These are phyloP conservation scores for Hippocampus kuda DNA, from an alignment of 2,797 vertebrate genomes.

Conservation along the genomic window DNA sequence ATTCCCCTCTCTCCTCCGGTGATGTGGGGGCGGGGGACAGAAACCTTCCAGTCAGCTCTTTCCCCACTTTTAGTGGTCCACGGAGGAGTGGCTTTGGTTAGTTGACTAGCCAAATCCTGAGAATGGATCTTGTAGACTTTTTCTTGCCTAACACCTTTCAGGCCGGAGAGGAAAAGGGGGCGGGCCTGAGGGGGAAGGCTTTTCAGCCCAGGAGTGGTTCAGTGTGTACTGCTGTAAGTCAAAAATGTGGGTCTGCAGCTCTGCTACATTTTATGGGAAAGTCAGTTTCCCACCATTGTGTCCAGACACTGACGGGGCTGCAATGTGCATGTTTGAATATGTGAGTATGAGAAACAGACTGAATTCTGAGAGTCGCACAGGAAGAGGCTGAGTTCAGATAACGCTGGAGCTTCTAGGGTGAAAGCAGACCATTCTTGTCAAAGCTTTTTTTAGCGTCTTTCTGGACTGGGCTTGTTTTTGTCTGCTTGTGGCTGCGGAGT, in stretches of 20 bases:
- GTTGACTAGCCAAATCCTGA: slow-evolving; percentile 68
- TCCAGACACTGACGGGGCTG: slow-evolving; percentile 74
- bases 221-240: slow-evolving; percentile 56
- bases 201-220: slow-evolving; percentile 53
- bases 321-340: slow-evolving; percentile 23
- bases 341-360: slow-evolving; percentile 35
- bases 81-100: slow-evolving; percentile 45
- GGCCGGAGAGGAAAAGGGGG: slow-evolving; percentile 58
- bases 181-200: slow-evolving; percentile 53
- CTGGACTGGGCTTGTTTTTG: slow-evolving; percentile 29
- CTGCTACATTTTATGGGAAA: slow-evolving; percentile 73
- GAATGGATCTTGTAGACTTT: slow-evolving; percentile 59
- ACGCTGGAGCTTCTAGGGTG: slow-evolving; percentile 36
- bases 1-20: slow-evolving; percentile 62
- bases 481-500: slow-evolving; percentile 20
- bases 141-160: slow-evolving; percentile 50
- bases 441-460: slow-evolving; percentile 19
- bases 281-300: slow-evolving; percentile 76
- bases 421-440: slow-evolving; percentile 30
- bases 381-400: slow-evolving; percentile 50
- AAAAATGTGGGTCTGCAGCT: slow-evolving; percentile 56
- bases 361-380: slow-evolving; percentile 45
- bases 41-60: slow-evolving; percentile 41
- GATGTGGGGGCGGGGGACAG: slow-evolving; percentile 48
- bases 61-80: slow-evolving; percentile 32